phyloP scores from a whole-genome alignment of 2,888 invertebrate species.

The Acanthopleura granulata region DNA sequence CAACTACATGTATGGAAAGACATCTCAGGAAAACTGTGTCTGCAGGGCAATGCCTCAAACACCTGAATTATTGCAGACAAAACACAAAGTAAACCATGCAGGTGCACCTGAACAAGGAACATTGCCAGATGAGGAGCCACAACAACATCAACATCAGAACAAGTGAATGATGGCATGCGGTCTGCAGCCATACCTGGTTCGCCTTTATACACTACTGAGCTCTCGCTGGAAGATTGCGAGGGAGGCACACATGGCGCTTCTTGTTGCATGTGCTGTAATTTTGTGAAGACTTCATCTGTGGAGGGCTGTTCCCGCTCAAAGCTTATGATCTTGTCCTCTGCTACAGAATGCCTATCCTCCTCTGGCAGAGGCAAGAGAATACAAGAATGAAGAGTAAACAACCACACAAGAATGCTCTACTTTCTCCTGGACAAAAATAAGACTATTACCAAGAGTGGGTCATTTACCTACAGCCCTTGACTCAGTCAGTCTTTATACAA shows the following conservation, averaged over 20 bases:
- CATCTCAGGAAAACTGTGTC: too few species aligned
- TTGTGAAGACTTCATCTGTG: slow-evolving; percentile 29
- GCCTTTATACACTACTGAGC: slow-evolving; percentile 5
- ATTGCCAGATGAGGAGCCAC: too few species aligned
- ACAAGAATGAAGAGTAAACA: not conserved
- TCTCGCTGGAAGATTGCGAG: slow-evolving; percentile 9
- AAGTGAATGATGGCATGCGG: not conserved
- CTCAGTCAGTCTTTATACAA: too few species aligned
- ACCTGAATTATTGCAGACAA: too few species aligned
- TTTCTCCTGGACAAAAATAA: too few species aligned
- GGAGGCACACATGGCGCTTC: slow-evolving; percentile 13
- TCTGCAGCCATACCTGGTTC: not conserved
- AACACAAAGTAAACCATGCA: too few species aligned
- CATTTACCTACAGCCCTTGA: too few species aligned
- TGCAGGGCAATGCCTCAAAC: too few species aligned
- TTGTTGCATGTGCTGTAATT: slow-evolving; percentile 29
- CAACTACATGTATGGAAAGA: too few species aligned
- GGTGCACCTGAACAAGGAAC: too few species aligned
- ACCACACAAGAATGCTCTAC: not conserved
- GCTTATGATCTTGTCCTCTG: slow-evolving; percentile 28
- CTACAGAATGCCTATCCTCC: slow-evolving; percentile 28
- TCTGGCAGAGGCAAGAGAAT: not conserved
- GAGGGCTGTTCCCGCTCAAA: slow-evolving; percentile 24
- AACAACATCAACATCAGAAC: not conserved
- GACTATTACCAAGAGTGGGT: too few species aligned